phyloP scores from a whole-genome alignment of 2,888 invertebrate species.

The Lochmaea crataegi region DNA sequence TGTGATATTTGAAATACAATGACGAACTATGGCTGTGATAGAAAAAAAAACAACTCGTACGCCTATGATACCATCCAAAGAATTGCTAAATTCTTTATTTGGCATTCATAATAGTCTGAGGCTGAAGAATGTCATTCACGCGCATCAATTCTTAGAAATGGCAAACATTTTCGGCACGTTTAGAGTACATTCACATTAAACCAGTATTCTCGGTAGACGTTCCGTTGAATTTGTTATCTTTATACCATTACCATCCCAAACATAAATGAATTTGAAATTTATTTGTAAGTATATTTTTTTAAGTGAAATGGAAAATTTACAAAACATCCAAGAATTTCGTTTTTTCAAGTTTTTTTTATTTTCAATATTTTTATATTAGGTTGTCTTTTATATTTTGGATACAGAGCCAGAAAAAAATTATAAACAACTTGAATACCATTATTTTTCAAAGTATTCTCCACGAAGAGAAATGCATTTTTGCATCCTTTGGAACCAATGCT shows the following conservation, averaged over 20 bases:
- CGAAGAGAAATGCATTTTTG: too few relatives aligned
- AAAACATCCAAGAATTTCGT: too few relatives aligned
- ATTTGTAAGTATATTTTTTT: too few relatives aligned
- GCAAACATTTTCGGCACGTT: constrained; percentile 30
- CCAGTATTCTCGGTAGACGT: not conserved
- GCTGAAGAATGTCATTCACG: constrained; percentile 37
- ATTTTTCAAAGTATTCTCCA: too few relatives aligned
- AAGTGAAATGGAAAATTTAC: not conserved
- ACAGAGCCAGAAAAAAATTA: too few relatives aligned
- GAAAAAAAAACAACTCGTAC: not conserved
- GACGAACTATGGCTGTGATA: too few relatives aligned
- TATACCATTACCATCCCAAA: not conserved
- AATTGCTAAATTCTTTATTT: constrained; percentile 23
- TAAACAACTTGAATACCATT: too few relatives aligned
- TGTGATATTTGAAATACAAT: too few relatives aligned
- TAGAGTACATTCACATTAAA: constrained; percentile 13
- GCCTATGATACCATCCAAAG: constrained; percentile 13
- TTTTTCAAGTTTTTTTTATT: too few relatives aligned
- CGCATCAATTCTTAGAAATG: constrained; percentile 32
- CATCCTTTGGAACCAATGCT: too few relatives aligned
- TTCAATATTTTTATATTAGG: too few relatives aligned
- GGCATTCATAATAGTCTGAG: constrained; percentile 23
- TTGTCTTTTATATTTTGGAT: too few relatives aligned
- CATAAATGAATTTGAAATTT: not conserved
- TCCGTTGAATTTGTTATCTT: not conserved